These are phyloP conservation scores for Thermophis baileyi DNA, from an alignment of 2,113 vertebrate genomes.

Conservation along the genomic window DNA sequence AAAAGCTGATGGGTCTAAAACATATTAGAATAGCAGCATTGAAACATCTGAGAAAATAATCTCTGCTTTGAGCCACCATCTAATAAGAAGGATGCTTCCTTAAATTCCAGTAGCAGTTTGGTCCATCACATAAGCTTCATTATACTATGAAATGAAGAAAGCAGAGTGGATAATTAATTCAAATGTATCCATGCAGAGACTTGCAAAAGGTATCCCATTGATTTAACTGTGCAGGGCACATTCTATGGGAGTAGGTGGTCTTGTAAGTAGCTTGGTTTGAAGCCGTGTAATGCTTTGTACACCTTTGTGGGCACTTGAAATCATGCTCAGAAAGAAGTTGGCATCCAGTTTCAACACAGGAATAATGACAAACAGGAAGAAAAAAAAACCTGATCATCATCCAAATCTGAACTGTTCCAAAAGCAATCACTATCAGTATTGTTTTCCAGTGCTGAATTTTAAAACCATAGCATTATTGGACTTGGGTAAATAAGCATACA, in stretches of 20 bases:
- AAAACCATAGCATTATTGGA: conserved; percentile 23
- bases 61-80: not conserved
- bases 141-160: not conserved
- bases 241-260: not conserved
- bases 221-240: not conserved
- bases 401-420: conserved; percentile 40
- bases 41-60: not conserved
- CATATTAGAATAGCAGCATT: not conserved
- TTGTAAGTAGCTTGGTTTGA: not conserved
- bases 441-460: conserved; percentile 34
- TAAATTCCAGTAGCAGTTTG: not conserved
- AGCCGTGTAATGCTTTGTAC: not conserved
- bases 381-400: not conserved
- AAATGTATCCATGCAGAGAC: not conserved
- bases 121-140: not conserved
- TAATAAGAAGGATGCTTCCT: not conserved
- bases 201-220: not conserved
- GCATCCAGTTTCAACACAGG: not conserved
- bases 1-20: not conserved
- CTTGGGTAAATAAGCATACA: conserved; percentile 24
- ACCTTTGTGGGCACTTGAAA: not conserved
- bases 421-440: conserved; percentile 38
- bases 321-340: not conserved
- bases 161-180: not conserved
- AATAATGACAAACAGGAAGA: not conserved